A percentile compares a stretch with the other conserved stretches of the same genome.
Evolutionary conservation across 2,797 vertebrate genomes (phyloP).

Genomic region (Gobionotothen gibberifrons): DNA sequence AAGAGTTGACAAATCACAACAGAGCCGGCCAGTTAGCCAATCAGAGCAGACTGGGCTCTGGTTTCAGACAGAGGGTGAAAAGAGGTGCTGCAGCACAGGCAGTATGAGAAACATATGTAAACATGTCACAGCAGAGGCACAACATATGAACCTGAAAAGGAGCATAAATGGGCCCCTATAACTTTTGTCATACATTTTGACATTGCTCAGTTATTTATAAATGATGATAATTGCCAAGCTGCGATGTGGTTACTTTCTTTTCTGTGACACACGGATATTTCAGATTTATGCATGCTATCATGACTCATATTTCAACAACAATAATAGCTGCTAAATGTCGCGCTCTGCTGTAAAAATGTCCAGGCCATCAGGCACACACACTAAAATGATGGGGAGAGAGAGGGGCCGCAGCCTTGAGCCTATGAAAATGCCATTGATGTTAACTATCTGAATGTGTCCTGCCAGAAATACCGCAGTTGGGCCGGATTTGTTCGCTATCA

Average conservation of each 20-base stretch:
- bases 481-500: slow-evolving; percentile 50
- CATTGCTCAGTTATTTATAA: slow-evolving; percentile 13
- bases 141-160: no score
- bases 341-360: slow-evolving; percentile 69
- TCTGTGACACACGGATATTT: slow-evolving; percentile 32
- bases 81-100: no score
- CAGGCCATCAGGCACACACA: slow-evolving; percentile 63
- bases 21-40: no score
- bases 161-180: not conserved
- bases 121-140: no score
- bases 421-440: slow-evolving; percentile 73
- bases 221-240: not conserved
- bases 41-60: no score
- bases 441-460: slow-evolving; percentile 55
- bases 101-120: no score
- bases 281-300: slow-evolving; percentile 50
- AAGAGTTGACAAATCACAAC: no score
- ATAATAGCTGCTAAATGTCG: slow-evolving; percentile 67
- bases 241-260: slow-evolving; percentile 34
- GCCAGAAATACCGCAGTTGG: slow-evolving; percentile 53
- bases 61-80: no score
- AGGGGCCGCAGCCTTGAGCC: slow-evolving; percentile 39
- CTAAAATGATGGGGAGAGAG: slow-evolving; percentile 63
- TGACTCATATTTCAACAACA: slow-evolving; percentile 70
- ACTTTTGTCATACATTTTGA: slow-evolving; percentile 19